These are phyloP conservation scores for Hyperoplus lanceolatus DNA, from an alignment of 2,797 vertebrate species.

Conservation along the genomic window DNA sequence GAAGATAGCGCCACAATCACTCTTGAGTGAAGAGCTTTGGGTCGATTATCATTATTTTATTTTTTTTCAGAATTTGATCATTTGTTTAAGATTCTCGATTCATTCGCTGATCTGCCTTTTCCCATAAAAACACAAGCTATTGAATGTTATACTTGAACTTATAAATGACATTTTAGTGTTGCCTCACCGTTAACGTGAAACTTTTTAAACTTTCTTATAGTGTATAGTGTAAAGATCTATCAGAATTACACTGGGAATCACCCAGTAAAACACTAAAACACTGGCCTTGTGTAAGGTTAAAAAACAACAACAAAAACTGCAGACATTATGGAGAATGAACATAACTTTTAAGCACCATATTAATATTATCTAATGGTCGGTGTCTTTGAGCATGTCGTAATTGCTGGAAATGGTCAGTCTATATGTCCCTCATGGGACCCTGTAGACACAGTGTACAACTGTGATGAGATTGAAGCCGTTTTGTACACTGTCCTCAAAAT, in stretches of 20 bases:
- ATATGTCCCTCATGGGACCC: no score
- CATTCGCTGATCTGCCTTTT: background rate
- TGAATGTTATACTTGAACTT: background rate
- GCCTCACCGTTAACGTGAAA: background rate
- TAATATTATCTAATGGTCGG: no score
- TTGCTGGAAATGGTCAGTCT: no score
- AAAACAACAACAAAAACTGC: background rate
- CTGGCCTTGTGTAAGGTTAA: background rate
- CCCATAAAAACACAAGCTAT: background rate
- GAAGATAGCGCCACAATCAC: conserved; percentile 59
- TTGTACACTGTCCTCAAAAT: no score
- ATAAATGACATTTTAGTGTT: background rate
- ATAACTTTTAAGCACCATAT: no score
- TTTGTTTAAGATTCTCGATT: conserved; percentile 34
- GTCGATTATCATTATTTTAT: no score
- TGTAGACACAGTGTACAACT: no score
- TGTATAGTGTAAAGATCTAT: background rate
- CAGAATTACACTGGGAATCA: background rate
- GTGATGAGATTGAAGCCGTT: no score
- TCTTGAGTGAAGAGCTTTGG: conserved; percentile 76
- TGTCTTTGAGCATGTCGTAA: no score
- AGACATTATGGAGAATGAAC: background rate
- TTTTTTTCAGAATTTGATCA: conserved; percentile 21
- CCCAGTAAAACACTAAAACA: background rate
- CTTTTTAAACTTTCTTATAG: background rate